These are phyloP conservation scores for Pteruthius melanotis DNA, from an alignment of 2,113 vertebrate genomes.

Conservation along the genomic window DNA sequence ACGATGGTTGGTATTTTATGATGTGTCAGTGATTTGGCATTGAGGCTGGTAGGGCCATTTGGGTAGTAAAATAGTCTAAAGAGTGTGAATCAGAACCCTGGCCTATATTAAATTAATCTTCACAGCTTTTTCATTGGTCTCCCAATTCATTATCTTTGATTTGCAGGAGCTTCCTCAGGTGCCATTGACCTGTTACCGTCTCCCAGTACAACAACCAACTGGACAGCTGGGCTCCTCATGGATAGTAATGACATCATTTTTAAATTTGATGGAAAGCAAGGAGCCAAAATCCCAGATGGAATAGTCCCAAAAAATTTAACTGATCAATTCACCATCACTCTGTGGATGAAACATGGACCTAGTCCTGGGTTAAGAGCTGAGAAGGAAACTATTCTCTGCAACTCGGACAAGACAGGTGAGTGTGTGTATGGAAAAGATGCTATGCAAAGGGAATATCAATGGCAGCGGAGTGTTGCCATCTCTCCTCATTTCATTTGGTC, in stretches of 20 bases:
- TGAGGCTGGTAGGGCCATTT: not conserved
- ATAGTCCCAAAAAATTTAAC: constrained; percentile 94
- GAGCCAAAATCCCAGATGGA: constrained; percentile 91
- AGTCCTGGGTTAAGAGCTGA: constrained; percentile 91
- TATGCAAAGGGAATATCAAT: not conserved
- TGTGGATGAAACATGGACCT: constrained; percentile 97
- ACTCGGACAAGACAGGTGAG: constrained; percentile 96
- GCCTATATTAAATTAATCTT: not conserved
- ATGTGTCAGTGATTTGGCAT: not conserved
- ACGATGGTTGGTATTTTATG: not conserved
- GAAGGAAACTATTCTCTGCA: constrained; percentile 97
- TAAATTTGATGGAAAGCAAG: constrained; percentile 92
- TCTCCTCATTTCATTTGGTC: not conserved
- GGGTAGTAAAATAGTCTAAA: not conserved
- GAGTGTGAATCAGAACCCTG: not conserved
- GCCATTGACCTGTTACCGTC: constrained; percentile 93
- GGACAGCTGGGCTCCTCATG: constrained; percentile 87
- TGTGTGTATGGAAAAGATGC: not conserved
- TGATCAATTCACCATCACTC: constrained; percentile 93
- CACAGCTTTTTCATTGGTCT: not conserved
- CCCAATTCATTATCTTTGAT: not conserved
- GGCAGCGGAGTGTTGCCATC: not conserved
- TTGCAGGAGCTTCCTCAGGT: constrained; percentile 89
- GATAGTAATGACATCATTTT: constrained; percentile 91
- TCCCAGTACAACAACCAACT: constrained; percentile 84